Percentiles rank a stretch among this genome's conserved stretches.
Evolutionary conservation across 2,113 vertebrate species (phyloP).

Genomic region (Alectura lathami): DNA sequence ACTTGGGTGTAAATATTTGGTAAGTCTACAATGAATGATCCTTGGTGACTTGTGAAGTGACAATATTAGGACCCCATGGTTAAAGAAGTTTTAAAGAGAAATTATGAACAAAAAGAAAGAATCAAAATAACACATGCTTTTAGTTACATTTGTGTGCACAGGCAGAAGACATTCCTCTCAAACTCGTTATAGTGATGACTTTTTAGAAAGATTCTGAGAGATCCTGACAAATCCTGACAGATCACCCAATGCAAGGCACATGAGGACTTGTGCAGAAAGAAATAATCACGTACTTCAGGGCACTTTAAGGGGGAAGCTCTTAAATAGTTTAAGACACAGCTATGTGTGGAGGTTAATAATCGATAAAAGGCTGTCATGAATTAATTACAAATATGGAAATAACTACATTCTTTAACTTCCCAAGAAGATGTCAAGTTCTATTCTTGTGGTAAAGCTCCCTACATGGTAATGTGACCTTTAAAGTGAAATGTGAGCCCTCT

Average conservation of each 20-base stretch:
- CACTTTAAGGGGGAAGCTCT: not conserved
- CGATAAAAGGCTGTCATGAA: not conserved
- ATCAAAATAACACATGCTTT: not conserved
- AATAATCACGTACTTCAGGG: not conserved
- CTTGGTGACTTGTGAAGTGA: not conserved
- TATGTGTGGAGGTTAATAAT: not conserved
- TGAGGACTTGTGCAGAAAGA: not conserved
- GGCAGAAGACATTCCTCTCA: not conserved
- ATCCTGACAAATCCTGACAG: not conserved
- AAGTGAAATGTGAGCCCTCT: not conserved
- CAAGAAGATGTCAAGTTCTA: not conserved
- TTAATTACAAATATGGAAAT: not conserved
- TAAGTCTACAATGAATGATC: not conserved
- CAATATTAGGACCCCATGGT: not conserved
- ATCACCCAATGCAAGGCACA: rapidly evolving
- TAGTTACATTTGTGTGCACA: not conserved
- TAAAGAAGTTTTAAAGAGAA: not conserved
- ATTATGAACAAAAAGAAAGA: not conserved
- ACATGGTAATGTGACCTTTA: not conserved
- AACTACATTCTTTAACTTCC: not conserved
- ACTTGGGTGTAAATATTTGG: not conserved
- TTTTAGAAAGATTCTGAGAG: not conserved
- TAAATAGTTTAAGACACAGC: not conserved
- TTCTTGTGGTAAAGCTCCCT: not conserved
- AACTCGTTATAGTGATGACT: not conserved